These are phyloP conservation scores for Mycetomoellerius zeteki DNA, from an alignment of 1,140 invertebrate species.

Conservation along the genomic window DNA sequence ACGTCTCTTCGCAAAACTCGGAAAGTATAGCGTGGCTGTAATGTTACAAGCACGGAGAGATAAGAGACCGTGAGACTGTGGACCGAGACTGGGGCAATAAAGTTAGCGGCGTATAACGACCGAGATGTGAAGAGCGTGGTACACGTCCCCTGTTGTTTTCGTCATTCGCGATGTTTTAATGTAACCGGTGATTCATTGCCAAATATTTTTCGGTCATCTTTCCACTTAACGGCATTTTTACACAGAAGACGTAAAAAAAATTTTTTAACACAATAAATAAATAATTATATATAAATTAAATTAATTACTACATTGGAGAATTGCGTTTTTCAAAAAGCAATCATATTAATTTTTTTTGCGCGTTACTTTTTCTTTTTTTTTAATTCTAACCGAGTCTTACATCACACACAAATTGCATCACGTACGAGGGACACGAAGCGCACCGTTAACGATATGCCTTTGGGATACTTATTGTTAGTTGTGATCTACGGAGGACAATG, in stretches of 20 bases:
- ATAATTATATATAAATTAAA: not conserved
- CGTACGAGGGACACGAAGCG: not conserved
- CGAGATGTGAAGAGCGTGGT: conserved; percentile 38
- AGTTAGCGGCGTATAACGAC: conserved; percentile 54
- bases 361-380: not conserved
- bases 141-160: conserved; percentile 14
- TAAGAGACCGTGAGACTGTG: conserved; percentile 61
- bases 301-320: not conserved
- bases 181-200: not conserved
- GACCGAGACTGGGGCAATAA: conserved; percentile 55
- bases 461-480: conserved; percentile 45
- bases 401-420: conserved; percentile 5
- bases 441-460: conserved; percentile 27
- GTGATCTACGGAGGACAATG: conserved; percentile 48
- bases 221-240: not conserved
- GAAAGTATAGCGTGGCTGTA: conserved; percentile 60
- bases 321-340: not conserved
- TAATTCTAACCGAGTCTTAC: not conserved
- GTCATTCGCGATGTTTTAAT: conserved; percentile 32
- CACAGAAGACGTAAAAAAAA: not conserved
- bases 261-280: not conserved
- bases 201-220: not conserved
- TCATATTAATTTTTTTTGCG: not conserved
- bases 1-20: conserved; percentile 25
- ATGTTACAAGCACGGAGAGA: conserved; percentile 56